These are phyloP conservation scores for Poeciliopsis occidentalis DNA, from an alignment of 2,113 vertebrate species.

Conservation along the genomic window DNA sequence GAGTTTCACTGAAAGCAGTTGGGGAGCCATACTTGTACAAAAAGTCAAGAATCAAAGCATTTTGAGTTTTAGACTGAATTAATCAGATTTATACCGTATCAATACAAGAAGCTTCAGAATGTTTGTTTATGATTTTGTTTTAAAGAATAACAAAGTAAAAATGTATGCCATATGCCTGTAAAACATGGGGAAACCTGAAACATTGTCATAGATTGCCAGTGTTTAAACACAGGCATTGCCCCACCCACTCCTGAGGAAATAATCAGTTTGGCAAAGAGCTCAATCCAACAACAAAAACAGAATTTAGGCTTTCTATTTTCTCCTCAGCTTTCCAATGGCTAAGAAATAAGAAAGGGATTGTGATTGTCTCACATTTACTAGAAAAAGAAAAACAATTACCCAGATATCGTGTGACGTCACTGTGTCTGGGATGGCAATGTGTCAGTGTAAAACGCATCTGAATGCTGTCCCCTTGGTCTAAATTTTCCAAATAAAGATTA, in stretches of 20 bases:
- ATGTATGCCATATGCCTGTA: constrained; percentile 44
- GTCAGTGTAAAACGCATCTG: constrained; percentile 37
- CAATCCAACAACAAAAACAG: constrained; percentile 71
- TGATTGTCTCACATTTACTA: constrained; percentile 54
- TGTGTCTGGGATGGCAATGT: constrained; percentile 39
- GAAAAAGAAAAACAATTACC: constrained; percentile 40
- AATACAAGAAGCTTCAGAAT: no score
- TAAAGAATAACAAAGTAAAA: constrained; percentile 1
- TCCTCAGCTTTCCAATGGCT: constrained; percentile 30
- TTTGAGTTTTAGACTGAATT: no score
- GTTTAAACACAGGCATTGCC: constrained; percentile 58
- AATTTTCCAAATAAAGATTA: constrained; percentile 44
- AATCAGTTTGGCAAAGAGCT: constrained; percentile 69
- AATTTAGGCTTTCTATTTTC: constrained; percentile 53
- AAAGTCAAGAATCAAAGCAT: no score
- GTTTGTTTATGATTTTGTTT: no score
- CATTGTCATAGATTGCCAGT: constrained; percentile 50
- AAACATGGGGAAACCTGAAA: constrained; percentile 45
- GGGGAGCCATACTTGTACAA: no score
- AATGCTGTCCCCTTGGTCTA: constrained; percentile 30
- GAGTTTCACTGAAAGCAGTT: no score
- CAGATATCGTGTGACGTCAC: constrained; percentile 44
- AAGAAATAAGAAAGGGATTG: constrained; percentile 52
- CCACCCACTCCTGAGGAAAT: constrained; percentile 31
- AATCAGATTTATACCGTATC: no score